These are phyloP conservation scores for Yponomeuta sedellus DNA, from an alignment of 2,888 invertebrate genomes.

Conservation along the genomic window DNA sequence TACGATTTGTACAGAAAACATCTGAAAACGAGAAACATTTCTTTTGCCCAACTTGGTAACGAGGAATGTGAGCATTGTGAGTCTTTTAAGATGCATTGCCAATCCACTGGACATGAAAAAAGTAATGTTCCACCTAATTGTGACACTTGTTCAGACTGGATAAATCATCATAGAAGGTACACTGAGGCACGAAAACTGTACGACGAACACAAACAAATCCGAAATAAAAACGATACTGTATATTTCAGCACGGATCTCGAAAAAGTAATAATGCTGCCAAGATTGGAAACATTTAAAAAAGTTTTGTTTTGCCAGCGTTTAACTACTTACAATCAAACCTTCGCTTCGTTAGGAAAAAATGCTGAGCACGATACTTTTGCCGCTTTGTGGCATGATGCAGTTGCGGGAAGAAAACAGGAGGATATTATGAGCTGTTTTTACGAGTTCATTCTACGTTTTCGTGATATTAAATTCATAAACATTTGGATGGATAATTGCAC, in stretches of 20 bases:
- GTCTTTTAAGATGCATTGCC: no score
- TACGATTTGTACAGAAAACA: no score
- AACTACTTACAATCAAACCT: constrained; percentile 25
- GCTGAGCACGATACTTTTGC: constrained; percentile 18
- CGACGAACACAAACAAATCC: background rate
- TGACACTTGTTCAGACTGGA: no score
- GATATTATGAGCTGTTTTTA: constrained; percentile 20
- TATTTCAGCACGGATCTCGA: constrained; percentile 22
- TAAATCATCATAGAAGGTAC: constrained; percentile 22
- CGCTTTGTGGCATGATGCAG: constrained; percentile 4
- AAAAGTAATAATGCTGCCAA: constrained; percentile 26
- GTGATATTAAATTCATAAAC: constrained; percentile 22
- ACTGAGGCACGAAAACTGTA: constrained; percentile 21
- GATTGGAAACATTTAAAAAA: constrained; percentile 24
- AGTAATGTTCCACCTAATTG: no score
- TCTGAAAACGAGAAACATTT: no score
- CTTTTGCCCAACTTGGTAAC: no score
- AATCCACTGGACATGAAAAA: no score
- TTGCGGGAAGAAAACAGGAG: constrained; percentile 4
- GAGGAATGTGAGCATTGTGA: no score
- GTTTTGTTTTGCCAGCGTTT: constrained; percentile 24
- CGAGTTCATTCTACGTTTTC: constrained; percentile 22
- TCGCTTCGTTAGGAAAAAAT: constrained; percentile 24
- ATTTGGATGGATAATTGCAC: constrained; percentile 27
- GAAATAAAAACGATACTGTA: constrained; percentile 17